A percentile compares a stretch with the other conserved stretches of the same genome.
These are phyloP conservation scores for Papilio glaucus DNA, from an alignment of 1,140 invertebrate species.

Conservation along the genomic window DNA sequence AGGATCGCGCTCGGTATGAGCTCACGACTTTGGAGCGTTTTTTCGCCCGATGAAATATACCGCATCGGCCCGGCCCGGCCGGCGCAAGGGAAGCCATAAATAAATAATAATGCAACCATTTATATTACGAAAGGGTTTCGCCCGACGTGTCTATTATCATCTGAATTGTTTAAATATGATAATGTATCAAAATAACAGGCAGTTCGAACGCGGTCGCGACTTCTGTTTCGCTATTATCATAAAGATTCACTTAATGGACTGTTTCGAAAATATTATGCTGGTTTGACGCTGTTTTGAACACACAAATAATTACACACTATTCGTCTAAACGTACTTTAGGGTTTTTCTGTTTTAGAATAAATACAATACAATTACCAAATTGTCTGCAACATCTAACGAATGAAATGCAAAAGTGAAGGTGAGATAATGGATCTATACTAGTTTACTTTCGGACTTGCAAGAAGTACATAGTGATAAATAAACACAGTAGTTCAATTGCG, in stretches of 20 bases:
- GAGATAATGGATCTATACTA: neutral
- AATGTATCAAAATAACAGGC: constrained; percentile 82
- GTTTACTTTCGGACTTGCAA: neutral
- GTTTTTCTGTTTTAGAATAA: no score
- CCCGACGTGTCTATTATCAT: constrained; percentile 83
- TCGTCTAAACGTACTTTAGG: no score
- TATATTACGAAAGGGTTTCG: constrained; percentile 82
- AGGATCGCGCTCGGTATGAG: constrained; percentile 72
- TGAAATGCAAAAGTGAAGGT: neutral
- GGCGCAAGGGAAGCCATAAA: constrained; percentile 80
- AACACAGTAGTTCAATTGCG: constrained; percentile 34
- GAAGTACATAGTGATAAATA: neutral
- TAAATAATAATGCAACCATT: constrained; percentile 83
- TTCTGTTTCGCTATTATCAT: constrained; percentile 80
- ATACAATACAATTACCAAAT: neutral
- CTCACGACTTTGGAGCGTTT: constrained; percentile 79
- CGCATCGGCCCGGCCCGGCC: constrained; percentile 67
- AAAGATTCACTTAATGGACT: constrained; percentile 82
- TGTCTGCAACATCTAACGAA: neutral
- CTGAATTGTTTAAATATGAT: constrained; percentile 83
- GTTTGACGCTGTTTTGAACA: constrained; percentile 70
- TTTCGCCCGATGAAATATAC: constrained; percentile 82
- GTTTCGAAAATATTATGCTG: constrained; percentile 79
- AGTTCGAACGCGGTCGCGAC: constrained; percentile 72
- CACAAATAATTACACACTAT: neutral